Evolutionary conservation across 2,888 invertebrate species (phyloP).

Genomic region (Orthosia incerta): DNA sequence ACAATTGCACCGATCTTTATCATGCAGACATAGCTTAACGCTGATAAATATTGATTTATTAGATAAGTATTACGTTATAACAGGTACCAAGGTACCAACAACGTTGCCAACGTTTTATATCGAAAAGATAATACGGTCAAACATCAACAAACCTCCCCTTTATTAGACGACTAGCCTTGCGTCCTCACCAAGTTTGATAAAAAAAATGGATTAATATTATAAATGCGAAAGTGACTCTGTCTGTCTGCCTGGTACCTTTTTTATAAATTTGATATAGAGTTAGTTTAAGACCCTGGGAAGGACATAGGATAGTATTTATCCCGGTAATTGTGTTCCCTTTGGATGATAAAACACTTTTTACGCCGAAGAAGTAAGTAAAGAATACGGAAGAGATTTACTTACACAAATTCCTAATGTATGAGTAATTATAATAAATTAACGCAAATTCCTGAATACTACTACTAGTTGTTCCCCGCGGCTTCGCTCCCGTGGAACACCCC

Average conservation of each 20-base stretch:
- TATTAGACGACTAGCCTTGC: too few relatives aligned
- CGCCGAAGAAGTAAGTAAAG: neutral
- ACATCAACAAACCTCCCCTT: conserved; percentile 16
- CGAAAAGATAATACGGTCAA: conserved; percentile 29
- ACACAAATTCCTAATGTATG: neutral
- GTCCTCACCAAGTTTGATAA: neutral
- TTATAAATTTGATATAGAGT: too few relatives aligned
- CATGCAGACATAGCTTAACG: conserved; percentile 36
- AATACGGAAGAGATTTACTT: neutral
- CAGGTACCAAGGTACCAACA: neutral
- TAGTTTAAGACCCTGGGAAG: too few relatives aligned
- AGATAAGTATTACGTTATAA: conserved; percentile 37
- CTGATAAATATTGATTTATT: conserved; percentile 57
- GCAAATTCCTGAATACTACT: too few relatives aligned
- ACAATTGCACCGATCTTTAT: conserved; percentile 25
- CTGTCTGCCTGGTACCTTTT: too few relatives aligned
- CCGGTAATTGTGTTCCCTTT: too few relatives aligned
- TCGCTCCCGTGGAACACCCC: too few relatives aligned
- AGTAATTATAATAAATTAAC: too few relatives aligned
- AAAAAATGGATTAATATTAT: neutral
- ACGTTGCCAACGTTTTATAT: conserved; percentile 39
- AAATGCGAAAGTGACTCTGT: too few relatives aligned
- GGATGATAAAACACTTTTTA: too few relatives aligned
- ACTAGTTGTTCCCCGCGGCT: too few relatives aligned
- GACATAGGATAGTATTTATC: too few relatives aligned